phyloP scores from a whole-genome alignment of 2,888 invertebrate species.

The Dione juno region DNA sequence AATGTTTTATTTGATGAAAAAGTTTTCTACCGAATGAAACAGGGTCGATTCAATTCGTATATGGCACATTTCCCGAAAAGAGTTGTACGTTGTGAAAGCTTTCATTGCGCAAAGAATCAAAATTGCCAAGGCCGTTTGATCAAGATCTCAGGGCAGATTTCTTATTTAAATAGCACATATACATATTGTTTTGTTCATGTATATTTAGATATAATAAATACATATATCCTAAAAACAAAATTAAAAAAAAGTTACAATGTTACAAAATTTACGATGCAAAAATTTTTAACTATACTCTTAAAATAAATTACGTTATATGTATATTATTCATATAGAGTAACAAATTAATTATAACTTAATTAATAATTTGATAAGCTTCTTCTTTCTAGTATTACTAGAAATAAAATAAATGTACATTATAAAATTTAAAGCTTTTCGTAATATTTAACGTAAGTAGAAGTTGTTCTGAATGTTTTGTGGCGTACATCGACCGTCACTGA shows the following conservation, averaged over 20 bases:
- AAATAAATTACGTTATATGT: background rate
- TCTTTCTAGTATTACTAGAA: no score
- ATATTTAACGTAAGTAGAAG: constrained; percentile 24
- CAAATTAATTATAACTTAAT: background rate
- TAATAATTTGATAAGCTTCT: background rate
- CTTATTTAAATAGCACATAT: background rate
- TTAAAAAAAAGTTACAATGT: no score
- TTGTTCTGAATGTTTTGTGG: constrained; percentile 44
- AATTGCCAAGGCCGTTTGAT: constrained; percentile 20
- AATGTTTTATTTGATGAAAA: constrained; percentile 26
- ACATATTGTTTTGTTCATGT: background rate
- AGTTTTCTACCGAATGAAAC: constrained; percentile 8
- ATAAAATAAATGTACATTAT: background rate
- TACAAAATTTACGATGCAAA: no score
- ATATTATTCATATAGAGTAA: background rate
- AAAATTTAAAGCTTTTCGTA: background rate
- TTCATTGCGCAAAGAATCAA: constrained; percentile 22
- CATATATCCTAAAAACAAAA: no score
- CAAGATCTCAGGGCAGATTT: constrained; percentile 9
- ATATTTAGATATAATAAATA: background rate
- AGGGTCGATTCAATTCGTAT: constrained; percentile 24
- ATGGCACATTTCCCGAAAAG: constrained; percentile 20
- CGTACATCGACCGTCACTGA: constrained; percentile 74
- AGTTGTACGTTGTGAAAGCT: constrained; percentile 14
- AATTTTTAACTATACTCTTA: no score